A percentile compares a stretch with the other conserved stretches of the same genome.
Evolutionary conservation across 2,113 vertebrate species (phyloP).

Genomic region (Sphaerodactylus townsendi): DNA sequence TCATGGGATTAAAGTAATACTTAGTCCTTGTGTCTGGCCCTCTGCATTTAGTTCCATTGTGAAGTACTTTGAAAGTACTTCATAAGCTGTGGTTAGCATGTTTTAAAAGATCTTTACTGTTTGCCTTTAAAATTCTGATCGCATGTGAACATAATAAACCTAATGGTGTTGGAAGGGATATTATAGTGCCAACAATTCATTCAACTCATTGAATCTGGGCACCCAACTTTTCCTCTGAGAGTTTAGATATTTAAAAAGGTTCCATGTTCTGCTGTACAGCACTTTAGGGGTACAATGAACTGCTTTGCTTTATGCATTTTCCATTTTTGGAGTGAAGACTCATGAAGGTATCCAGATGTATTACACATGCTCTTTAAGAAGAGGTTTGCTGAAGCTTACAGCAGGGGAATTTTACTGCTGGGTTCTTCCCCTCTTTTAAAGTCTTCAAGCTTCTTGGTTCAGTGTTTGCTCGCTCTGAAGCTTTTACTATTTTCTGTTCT

Average conservation of each 20-base stretch:
- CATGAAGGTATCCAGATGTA: conserved; percentile 33
- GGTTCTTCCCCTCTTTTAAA: conserved; percentile 5
- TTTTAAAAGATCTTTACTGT: neutral
- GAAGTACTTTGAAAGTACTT: neutral
- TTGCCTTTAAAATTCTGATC: neutral
- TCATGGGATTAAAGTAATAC: neutral
- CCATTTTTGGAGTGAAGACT: conserved; percentile 21
- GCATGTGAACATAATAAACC: neutral
- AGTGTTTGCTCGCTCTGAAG: conserved; percentile 2
- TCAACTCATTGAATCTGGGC: conserved; percentile 26
- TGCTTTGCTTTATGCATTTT: conserved; percentile 39
- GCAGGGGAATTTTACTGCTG: conserved; percentile 4
- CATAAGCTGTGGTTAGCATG: neutral
- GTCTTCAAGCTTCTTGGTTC: conserved; percentile 33
- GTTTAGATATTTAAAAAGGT: conserved; percentile 18
- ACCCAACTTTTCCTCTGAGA: conserved; percentile 30
- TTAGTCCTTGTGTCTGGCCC: neutral
- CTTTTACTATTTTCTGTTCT: conserved; percentile 22
- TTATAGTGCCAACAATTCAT: neutral
- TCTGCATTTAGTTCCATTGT: conserved; percentile 5
- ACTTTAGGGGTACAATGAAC: neutral
- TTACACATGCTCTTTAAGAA: conserved; percentile 12
- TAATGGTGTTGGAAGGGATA: conserved; percentile 11
- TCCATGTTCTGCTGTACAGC: conserved; percentile 21
- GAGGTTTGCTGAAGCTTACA: conserved; percentile 33